Conservation (phyloP, 2,113 vertebrate genomes). For the Laterallus jamaicensis region DNA sequence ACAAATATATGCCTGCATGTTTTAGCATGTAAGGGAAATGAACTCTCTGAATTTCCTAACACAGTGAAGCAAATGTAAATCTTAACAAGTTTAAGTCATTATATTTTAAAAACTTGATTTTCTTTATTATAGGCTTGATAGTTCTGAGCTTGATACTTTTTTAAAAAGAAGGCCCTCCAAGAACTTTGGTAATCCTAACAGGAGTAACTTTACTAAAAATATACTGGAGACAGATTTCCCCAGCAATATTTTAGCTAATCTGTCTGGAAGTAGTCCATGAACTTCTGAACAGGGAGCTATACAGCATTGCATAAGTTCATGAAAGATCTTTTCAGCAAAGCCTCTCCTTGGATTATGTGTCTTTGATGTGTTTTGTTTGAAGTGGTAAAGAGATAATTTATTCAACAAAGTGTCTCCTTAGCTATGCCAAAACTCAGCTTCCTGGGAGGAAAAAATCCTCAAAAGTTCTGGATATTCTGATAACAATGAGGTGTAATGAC, state of each 20-base stretch:
- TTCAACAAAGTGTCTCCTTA: neutral
- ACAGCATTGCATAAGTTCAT: neutral
- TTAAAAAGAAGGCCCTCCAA: neutral
- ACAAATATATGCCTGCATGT: neutral
- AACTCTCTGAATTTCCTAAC: neutral
- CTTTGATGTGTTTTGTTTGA: constrained; percentile 43
- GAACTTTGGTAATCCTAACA: constrained; percentile 24
- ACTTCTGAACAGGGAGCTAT: neutral
- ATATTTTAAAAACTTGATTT: neutral
- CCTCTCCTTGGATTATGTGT: neutral
- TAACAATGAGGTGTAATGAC: neutral
- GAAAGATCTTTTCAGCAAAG: constrained; percentile 16
- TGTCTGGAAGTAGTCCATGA: constrained; percentile 14
- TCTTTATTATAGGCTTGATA: neutral
- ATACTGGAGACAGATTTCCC: neutral
- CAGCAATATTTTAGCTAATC: neutral
- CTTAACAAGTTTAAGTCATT: neutral
- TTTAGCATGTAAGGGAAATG: constrained; percentile 15
- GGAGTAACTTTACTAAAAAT: neutral
- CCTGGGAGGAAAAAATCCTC: neutral
- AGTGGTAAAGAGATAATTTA: constrained; percentile 9
- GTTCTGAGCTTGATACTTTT: constrained; percentile 7
- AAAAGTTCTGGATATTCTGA: neutral
- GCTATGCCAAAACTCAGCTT: neutral
- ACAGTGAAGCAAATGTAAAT: neutral